Conservation (phyloP, 2,888 invertebrate species). For the Meiosimyza decipiens region DNA sequence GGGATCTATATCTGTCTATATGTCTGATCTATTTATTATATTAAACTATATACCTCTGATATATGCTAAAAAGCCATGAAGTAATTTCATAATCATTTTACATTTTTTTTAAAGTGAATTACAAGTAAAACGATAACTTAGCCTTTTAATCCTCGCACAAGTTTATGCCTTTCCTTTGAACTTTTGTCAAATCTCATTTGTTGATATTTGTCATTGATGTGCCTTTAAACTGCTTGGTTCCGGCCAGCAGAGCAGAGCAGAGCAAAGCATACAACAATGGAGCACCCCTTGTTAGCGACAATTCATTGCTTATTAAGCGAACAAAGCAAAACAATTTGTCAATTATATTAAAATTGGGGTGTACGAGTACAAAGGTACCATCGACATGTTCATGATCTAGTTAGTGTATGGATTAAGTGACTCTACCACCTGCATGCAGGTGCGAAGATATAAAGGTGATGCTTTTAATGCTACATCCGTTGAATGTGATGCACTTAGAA, state of each 20-base stretch:
- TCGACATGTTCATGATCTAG: slow-evolving; percentile 23
- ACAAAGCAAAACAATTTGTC: slow-evolving; percentile 57
- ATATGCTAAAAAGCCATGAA: too few species aligned
- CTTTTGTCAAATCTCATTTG: too few species aligned
- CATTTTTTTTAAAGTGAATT: too few species aligned
- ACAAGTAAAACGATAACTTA: too few species aligned
- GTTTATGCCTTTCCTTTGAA: too few species aligned
- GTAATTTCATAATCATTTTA: too few species aligned
- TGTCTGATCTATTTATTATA: too few species aligned
- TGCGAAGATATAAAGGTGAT: slow-evolving; percentile 39
- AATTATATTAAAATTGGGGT: slow-evolving; percentile 61
- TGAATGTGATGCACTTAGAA: slow-evolving; percentile 20
- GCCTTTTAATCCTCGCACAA: too few species aligned
- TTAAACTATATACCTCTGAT: too few species aligned
- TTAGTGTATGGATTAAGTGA: slow-evolving; percentile 6
- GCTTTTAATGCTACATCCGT: slow-evolving; percentile 27
- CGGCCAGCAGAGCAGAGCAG: not conserved
- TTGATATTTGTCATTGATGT: too few species aligned
- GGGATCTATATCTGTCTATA: too few species aligned
- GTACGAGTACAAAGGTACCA: not conserved
- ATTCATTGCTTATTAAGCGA: slow-evolving; percentile 30
- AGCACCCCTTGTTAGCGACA: slow-evolving; percentile 31
- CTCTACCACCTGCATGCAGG: slow-evolving; percentile 60
- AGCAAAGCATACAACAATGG: too few species aligned
- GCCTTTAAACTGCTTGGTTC: not conserved